Conservation (phyloP, 1,140 invertebrate genomes). For the Drosophila gunungcola region DNA sequence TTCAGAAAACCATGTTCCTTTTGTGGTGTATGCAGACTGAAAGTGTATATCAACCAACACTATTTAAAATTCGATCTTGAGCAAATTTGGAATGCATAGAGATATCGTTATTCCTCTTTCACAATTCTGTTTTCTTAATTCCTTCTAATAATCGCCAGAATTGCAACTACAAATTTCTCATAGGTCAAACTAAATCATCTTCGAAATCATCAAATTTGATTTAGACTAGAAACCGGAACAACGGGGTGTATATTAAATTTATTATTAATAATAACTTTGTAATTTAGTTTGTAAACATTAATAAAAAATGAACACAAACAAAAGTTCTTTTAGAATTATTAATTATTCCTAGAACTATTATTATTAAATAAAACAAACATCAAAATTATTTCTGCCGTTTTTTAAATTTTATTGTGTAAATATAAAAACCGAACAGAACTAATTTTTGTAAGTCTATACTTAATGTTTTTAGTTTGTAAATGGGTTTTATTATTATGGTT, state of each 20-base stretch:
- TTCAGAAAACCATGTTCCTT: slow-evolving; percentile 47
- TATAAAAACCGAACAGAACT: too few species aligned
- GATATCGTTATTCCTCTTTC: not conserved
- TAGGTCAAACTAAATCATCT: not conserved
- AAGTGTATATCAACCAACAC: not conserved
- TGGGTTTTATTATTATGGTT: too few species aligned
- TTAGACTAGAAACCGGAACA: not conserved
- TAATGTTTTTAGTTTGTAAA: too few species aligned
- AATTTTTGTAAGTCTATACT: too few species aligned
- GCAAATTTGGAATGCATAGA: not conserved
- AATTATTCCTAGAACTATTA: not conserved
- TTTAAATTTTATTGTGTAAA: too few species aligned
- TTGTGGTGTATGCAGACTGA: slow-evolving; percentile 77
- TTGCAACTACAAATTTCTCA: not conserved
- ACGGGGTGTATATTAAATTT: not conserved
- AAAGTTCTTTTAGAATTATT: not conserved
- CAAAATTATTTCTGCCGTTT: too few species aligned
- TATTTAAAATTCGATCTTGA: not conserved
- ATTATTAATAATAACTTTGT: not conserved
- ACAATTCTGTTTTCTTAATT: not conserved
- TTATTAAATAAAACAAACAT: too few species aligned
- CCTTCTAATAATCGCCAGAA: not conserved
- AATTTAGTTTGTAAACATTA: not conserved
- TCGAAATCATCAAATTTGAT: not conserved
- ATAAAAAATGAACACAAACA: not conserved